Percentiles rank a stretch among this genome's conserved stretches.
Evolutionary conservation across 2,888 invertebrate genomes (phyloP).

Genomic region (Linyphia triangularis): DNA sequence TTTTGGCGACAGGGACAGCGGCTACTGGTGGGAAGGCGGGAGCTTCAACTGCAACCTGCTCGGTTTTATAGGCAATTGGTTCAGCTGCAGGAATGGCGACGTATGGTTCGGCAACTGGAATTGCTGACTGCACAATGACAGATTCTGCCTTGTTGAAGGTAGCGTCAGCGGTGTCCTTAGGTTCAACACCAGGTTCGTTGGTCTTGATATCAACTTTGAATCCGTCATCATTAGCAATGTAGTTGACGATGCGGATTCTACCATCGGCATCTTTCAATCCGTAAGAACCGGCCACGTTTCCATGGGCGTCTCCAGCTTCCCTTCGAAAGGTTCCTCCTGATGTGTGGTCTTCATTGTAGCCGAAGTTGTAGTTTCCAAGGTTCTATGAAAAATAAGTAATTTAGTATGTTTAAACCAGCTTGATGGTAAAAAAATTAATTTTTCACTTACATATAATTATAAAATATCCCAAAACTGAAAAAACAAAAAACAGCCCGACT

Average conservation of each 20-base stretch:
- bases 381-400: no score
- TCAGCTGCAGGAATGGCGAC: slow-evolving; percentile 63
- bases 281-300: slow-evolving; percentile 76
- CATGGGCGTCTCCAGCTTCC: slow-evolving; percentile 76
- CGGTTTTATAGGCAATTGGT: slow-evolving; percentile 29
- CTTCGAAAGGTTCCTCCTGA: slow-evolving; percentile 77
- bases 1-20: slow-evolving; percentile 38
- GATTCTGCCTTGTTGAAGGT: slow-evolving; percentile 76
- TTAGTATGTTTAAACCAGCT: no score
- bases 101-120: slow-evolving; percentile 48
- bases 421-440: no score
- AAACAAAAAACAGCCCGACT: no score
- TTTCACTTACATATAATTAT: no score
- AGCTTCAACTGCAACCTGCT: slow-evolving; percentile 54
- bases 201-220: slow-evolving; percentile 77
- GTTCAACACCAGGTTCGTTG: slow-evolving; percentile 77
- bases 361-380: slow-evolving; percentile 77
- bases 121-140: slow-evolving; percentile 66
- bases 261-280: slow-evolving; percentile 77
- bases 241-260: slow-evolving; percentile 77
- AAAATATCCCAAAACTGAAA: no score
- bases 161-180: slow-evolving; percentile 76
- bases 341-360: slow-evolving; percentile 77
- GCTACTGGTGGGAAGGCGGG: slow-evolving; percentile 56
- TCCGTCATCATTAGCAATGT: slow-evolving; percentile 77